Evolutionary conservation across 2,113 vertebrate genomes (phyloP).

Genomic region (Galeopterus variegatus): DNA sequence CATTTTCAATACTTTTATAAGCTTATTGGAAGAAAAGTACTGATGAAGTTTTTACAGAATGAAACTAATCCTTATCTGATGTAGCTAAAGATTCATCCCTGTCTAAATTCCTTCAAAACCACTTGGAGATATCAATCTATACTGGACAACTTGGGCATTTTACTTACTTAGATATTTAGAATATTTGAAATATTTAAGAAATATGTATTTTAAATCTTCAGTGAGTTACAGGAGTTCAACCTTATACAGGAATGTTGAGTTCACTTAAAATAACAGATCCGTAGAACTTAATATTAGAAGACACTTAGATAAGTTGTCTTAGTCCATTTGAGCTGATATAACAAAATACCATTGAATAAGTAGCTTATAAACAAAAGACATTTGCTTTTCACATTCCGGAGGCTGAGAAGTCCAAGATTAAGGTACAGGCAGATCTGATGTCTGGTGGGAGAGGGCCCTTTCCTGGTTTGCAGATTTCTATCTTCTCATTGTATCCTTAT

Average conservation of each 20-base stretch:
- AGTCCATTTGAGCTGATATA: background rate
- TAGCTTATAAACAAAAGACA: background rate
- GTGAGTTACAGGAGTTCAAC: background rate
- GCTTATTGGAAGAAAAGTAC: background rate
- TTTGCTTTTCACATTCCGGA: background rate
- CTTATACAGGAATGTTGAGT: background rate
- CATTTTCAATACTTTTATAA: background rate
- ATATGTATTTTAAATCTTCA: background rate
- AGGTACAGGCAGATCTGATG: background rate
- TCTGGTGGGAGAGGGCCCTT: background rate
- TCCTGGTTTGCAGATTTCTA: background rate
- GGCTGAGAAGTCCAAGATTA: background rate
- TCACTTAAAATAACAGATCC: background rate
- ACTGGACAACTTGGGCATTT: background rate
- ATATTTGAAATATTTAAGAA: background rate
- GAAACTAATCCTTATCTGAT: background rate
- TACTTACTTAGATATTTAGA: conserved; percentile 9
- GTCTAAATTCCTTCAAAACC: background rate
- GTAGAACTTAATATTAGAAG: background rate
- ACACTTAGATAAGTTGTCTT: background rate
- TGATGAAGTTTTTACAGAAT: background rate
- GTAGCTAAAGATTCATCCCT: background rate
- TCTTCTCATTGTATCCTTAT: background rate
- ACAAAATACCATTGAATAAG: background rate
- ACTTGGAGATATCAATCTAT: background rate